Conservation (phyloP, 2,888 invertebrate species). For the Mayetiola destructor region DNA sequence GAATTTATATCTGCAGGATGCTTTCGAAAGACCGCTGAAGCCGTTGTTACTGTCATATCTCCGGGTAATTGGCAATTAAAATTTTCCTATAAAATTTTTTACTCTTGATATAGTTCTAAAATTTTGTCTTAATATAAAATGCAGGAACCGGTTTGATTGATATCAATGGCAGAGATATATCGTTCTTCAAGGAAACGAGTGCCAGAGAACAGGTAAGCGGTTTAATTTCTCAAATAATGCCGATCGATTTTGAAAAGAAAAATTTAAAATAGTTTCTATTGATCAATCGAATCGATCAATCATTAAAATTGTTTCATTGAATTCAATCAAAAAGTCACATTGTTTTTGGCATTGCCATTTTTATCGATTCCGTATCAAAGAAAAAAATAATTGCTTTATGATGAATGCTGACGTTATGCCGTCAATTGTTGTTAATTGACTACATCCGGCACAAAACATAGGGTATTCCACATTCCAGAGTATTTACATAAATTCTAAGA, state of each 20-base stretch:
- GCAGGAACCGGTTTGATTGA: slow-evolving; percentile 62
- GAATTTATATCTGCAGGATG: slow-evolving; percentile 40
- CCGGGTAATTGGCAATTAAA: slow-evolving; percentile 32
- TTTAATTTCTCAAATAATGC: not conserved
- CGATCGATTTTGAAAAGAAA: not conserved
- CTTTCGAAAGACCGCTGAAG: slow-evolving; percentile 54
- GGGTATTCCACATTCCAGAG: too few relatives aligned
- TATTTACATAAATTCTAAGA: too few relatives aligned
- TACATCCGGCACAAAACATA: too few relatives aligned
- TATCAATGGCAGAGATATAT: slow-evolving; percentile 66
- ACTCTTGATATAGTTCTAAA: too few relatives aligned
- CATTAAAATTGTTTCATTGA: too few relatives aligned
- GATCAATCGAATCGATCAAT: not conserved
- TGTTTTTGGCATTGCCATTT: too few relatives aligned
- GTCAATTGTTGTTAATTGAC: too few relatives aligned
- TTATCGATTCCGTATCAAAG: too few relatives aligned
- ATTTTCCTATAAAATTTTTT: not conserved
- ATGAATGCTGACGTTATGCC: too few relatives aligned
- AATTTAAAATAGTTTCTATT: not conserved
- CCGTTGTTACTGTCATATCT: slow-evolving; percentile 60
- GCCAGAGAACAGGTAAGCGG: slow-evolving; percentile 57
- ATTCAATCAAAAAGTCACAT: too few relatives aligned
- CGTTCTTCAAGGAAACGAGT: slow-evolving; percentile 57
- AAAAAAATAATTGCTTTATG: too few relatives aligned
- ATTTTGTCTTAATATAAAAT: too few relatives aligned